Percentiles rank a stretch among this genome's conserved stretches.
Evolutionary conservation across 2,797 vertebrate species (phyloP).

Genomic region (Agapornis canus): DNA sequence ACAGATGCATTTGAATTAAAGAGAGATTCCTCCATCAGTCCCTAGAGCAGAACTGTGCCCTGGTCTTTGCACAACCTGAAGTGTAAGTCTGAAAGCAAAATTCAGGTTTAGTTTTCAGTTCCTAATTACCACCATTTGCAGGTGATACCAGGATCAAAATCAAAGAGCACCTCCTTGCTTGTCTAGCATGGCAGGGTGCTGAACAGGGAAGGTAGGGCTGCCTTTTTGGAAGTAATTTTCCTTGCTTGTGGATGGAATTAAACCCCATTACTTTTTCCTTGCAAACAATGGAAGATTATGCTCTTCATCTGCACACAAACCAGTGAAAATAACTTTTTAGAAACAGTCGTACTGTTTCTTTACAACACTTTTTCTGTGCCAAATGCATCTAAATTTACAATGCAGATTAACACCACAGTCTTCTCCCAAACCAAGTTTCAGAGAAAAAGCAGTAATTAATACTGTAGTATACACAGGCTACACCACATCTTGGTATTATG

Average conservation of each 20-base stretch:
- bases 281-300: background rate
- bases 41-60: background rate
- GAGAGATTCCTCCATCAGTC: background rate
- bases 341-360: background rate
- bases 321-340: background rate
- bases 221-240: background rate
- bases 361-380: background rate
- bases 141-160: background rate
- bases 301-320: background rate
- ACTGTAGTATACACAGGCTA: background rate
- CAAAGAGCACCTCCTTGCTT: background rate
- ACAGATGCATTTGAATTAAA: background rate
- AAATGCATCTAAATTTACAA: background rate
- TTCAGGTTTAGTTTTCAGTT: background rate
- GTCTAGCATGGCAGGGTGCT: background rate
- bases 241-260: background rate
- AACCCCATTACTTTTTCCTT: background rate
- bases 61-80: background rate
- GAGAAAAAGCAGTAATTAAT: background rate
- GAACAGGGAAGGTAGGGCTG: background rate
- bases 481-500: background rate
- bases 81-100: background rate
- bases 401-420: fast-evolving
- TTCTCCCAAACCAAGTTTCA: background rate
- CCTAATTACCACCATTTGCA: background rate